Percentiles rank a stretch among this genome's conserved stretches.
Evolutionary conservation across 2,888 invertebrate species (phyloP).

Genomic region (Pterostichus niger): DNA sequence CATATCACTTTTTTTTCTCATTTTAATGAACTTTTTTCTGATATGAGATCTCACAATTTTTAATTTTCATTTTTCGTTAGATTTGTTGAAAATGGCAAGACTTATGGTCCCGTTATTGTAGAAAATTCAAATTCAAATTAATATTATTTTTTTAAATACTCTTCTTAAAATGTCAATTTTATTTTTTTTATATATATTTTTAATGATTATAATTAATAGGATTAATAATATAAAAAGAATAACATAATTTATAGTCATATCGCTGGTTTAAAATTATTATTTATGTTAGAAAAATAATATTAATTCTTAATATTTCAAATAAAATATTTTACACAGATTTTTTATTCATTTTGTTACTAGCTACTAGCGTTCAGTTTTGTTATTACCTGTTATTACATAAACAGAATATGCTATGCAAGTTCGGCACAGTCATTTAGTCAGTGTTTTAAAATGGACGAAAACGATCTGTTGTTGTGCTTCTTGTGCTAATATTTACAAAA

Average conservation of each 20-base stretch:
- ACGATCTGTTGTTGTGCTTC: no score
- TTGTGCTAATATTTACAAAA: no score
- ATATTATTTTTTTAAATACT: background rate
- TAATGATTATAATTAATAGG: no score
- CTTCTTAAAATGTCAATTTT: background rate
- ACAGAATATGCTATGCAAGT: background rate
- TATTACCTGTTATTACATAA: background rate
- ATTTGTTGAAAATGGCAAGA: slow-evolving; percentile 59
- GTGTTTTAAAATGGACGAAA: no score
- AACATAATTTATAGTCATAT: background rate
- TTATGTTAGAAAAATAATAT: no score
- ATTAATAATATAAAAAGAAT: no score
- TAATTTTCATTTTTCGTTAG: slow-evolving; percentile 57
- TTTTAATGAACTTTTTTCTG: slow-evolving; percentile 33
- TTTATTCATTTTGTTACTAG: background rate
- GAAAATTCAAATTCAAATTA: background rate
- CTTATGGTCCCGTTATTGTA: slow-evolving; percentile 59
- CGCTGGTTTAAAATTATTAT: background rate
- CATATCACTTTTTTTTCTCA: slow-evolving; percentile 49
- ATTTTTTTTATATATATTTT: background rate
- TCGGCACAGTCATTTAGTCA: no score
- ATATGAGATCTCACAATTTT: slow-evolving; percentile 59
- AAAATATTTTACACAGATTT: background rate
- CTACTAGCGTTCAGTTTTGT: background rate
- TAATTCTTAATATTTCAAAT: no score